A percentile compares a stretch with the other conserved stretches of the same genome.
Conservation (phyloP, 2,113 vertebrate species). For the Paracanthobrama guichenoti region DNA sequence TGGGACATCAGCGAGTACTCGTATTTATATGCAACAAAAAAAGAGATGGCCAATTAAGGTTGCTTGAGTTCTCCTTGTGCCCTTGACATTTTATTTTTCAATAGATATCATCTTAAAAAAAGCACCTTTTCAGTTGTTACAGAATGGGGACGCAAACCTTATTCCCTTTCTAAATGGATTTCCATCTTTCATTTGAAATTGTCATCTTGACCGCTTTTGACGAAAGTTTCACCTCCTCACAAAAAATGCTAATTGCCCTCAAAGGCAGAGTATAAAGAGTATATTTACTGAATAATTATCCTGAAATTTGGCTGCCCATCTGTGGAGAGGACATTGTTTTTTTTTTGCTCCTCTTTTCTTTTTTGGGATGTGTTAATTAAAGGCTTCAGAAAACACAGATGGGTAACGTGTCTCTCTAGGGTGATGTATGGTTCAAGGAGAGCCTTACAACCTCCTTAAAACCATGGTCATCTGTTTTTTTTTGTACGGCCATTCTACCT, state of each 20-base stretch:
- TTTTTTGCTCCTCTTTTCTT: slow-evolving; percentile 73
- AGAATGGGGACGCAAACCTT: slow-evolving; percentile 76
- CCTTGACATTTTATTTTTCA: slow-evolving; percentile 77
- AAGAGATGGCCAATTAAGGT: slow-evolving; percentile 73
- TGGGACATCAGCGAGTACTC: slow-evolving; percentile 67
- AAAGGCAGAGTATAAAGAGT: slow-evolving; percentile 74
- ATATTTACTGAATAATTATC: slow-evolving; percentile 81
- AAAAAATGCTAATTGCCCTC: slow-evolving; percentile 82
- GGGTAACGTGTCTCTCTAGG: slow-evolving; percentile 78
- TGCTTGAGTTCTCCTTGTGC: slow-evolving; percentile 72
- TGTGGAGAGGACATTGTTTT: slow-evolving; percentile 78
- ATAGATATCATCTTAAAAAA: slow-evolving; percentile 78
- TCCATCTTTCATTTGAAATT: slow-evolving; percentile 64
- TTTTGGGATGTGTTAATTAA: slow-evolving; percentile 80
- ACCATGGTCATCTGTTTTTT: slow-evolving; percentile 65
- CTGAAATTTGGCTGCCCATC: slow-evolving; percentile 80
- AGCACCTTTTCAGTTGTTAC: slow-evolving; percentile 74
- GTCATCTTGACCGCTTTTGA: slow-evolving; percentile 72
- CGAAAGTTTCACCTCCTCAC: slow-evolving; percentile 80
- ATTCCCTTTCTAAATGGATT: slow-evolving; percentile 78
- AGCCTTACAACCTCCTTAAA: slow-evolving; percentile 73
- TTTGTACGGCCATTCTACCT: slow-evolving; percentile 63
- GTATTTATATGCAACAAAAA: slow-evolving; percentile 67
- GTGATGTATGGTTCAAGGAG: slow-evolving; percentile 81
- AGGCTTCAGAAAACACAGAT: slow-evolving; percentile 84